Evolutionary conservation across 2,888 invertebrate genomes (phyloP).

Genomic region (Perizoma affinitatum): DNA sequence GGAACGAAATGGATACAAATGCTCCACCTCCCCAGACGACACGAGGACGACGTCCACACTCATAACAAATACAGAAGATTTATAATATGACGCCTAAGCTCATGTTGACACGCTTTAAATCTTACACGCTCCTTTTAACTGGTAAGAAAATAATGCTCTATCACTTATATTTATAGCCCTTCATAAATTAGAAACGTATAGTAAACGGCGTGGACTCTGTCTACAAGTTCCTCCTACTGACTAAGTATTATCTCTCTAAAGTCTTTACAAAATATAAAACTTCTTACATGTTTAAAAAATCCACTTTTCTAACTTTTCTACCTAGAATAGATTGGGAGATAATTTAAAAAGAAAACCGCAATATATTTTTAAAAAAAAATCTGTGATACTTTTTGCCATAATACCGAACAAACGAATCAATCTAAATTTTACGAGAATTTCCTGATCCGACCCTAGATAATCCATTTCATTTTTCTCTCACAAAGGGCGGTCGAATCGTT

Average conservation of each 20-base stretch:
- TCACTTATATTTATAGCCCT: conserved; percentile 29
- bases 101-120: conserved; percentile 36
- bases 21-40: conserved; percentile 31
- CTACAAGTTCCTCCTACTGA: background rate
- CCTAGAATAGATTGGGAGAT: too few relatives aligned
- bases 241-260: too few relatives aligned
- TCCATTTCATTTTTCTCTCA: conserved; percentile 5
- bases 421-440: background rate
- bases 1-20: conserved; percentile 38
- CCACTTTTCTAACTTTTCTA: too few relatives aligned
- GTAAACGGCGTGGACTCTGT: conserved; percentile 6
- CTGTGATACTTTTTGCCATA: too few relatives aligned
- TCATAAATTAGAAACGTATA: conserved; percentile 18
- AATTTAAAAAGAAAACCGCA: too few relatives aligned
- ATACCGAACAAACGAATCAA: too few relatives aligned
- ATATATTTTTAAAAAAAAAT: too few relatives aligned
- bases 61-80: conserved; percentile 39
- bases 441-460: background rate
- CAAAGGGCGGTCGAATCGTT: conserved; percentile 19
- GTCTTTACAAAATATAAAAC: too few relatives aligned
- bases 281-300: too few relatives aligned
- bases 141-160: conserved; percentile 31
- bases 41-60: conserved; percentile 31
- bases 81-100: conserved; percentile 33
- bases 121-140: conserved; percentile 32